These are phyloP conservation scores for Haliclona indistincta DNA, from an alignment of 37 sponge, comb jelly and placozoan genomes.

Conservation along the genomic window DNA sequence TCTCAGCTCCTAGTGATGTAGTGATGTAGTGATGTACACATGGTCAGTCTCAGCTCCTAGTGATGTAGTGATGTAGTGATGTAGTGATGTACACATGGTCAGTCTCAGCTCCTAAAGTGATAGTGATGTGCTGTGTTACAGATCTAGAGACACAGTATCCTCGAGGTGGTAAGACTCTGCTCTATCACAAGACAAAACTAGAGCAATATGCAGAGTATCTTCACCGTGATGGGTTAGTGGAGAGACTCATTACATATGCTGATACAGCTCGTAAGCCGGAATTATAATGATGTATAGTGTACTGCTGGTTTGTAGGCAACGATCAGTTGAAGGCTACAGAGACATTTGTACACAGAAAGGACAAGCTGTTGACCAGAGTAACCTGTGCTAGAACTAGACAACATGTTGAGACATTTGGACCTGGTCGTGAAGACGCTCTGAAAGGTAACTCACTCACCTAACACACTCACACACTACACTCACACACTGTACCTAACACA, in stretches of 20 bases:
- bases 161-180: slow-evolving; percentile 74
- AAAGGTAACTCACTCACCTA: slow-evolving; percentile 29
- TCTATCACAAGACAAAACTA: slow-evolving; percentile 87
- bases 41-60: background rate
- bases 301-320: slow-evolving; percentile 43
- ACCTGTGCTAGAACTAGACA: slow-evolving; percentile 47
- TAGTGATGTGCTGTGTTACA: slow-evolving; percentile 3
- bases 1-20: background rate
- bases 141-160: slow-evolving; percentile 91
- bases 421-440: slow-evolving; percentile 57
- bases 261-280: slow-evolving; percentile 67
- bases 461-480: background rate
- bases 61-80: background rate
- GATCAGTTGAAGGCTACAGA: slow-evolving; percentile 58
- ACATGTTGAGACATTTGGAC: slow-evolving; percentile 65
- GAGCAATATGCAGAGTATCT: slow-evolving; percentile 96
- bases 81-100: background rate
- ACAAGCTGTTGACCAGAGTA: slow-evolving; percentile 61
- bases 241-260: slow-evolving; percentile 62
- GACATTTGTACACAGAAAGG: slow-evolving; percentile 71
- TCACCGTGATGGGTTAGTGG: slow-evolving; percentile 86
- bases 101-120: background rate
- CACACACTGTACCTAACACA: background rate
- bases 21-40: background rate
- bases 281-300: slow-evolving; percentile 7